Conservation (phyloP, 2,888 invertebrate species). For the Watsonalla cultraria region DNA sequence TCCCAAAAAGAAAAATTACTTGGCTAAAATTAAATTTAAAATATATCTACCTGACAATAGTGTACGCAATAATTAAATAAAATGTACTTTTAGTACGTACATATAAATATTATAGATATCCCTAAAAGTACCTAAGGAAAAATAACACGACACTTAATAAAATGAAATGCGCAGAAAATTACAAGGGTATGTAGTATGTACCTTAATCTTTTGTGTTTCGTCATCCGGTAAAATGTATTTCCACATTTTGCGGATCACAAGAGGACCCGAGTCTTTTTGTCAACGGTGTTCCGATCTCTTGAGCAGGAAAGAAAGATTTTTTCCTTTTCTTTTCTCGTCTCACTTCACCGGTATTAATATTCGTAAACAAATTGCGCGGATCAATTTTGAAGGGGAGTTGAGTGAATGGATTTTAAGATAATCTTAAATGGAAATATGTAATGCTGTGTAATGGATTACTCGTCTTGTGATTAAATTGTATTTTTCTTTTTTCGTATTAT, state of each 20-base stretch:
- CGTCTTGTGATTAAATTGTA: neutral
- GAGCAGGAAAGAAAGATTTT: constrained; percentile 7
- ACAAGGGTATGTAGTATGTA: constrained; percentile 22
- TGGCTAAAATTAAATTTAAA: too few species aligned
- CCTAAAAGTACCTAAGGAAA: constrained; percentile 13
- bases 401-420: constrained; percentile 8
- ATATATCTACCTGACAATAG: too few species aligned
- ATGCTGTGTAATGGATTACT: neutral
- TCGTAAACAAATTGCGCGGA: constrained; percentile 74
- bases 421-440: neutral
- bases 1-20: too few species aligned
- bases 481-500: too few species aligned
- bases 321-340: constrained; percentile 35
- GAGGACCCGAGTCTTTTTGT: constrained; percentile 51
- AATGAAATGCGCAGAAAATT: constrained; percentile 70
- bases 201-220: constrained; percentile 62
- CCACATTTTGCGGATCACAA: constrained; percentile 49
- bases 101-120: neutral
- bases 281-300: constrained; percentile 46
- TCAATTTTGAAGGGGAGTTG: constrained; percentile 32
- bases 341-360: constrained; percentile 67
- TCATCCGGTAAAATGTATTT: constrained; percentile 75
- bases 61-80: too few species aligned
- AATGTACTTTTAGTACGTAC: too few species aligned
- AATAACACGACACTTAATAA: constrained; percentile 47